Base-by-base conservation (phyloP, 64 coral and sea anemone species). In the Stichodactyla mertensii region DNA sequence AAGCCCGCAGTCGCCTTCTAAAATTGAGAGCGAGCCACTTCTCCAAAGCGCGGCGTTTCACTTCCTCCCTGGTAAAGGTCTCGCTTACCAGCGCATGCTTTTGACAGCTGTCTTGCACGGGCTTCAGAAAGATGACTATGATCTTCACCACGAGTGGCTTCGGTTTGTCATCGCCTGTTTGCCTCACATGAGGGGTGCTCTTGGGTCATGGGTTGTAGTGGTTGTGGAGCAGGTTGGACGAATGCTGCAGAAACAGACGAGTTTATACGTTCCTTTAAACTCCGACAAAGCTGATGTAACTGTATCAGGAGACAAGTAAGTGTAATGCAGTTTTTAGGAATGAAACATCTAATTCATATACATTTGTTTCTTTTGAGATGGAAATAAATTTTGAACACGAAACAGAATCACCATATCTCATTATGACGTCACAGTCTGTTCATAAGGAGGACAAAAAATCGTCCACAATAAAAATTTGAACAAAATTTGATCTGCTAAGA, bases 81-180 rank as follows among this genome's bases (percentile, higher is more conserved):
- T 95, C 52, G 85, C 94, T 16, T 86, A 82, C n/a, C 95, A 98
- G 67, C 88, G 89, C 16, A 98, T 98, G 95, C 79, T 98, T 0
- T 52, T 98, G 80, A 91, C 89, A 22, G 89, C 89, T 31, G 84
- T 94, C 78, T 78, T 98, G 12, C 87, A 94, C 45, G 92, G 92
- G 19, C 87, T 98, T 77, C 93, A 93, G 27, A 85, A 94, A 18
- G 92, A 94, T 87, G 91, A 93, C 13, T 89, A 88, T 86, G 95
- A 98, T 64, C 51, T 94, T 71, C 89, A 91, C 87, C 87, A 94
- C 55, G 92, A 94, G 78, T 98, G 95, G 95, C 78, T 94, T 24
- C 83, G 90, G 57, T 98, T 98, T 77, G 95, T 98, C 28, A 84
- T 98, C 61, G 90, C 92, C 16, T 94, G 95, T 86, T 86, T 98